These are phyloP conservation scores for Budorcas taxicolor DNA, from an alignment of 2,113 vertebrate species.

Conservation along the genomic window DNA sequence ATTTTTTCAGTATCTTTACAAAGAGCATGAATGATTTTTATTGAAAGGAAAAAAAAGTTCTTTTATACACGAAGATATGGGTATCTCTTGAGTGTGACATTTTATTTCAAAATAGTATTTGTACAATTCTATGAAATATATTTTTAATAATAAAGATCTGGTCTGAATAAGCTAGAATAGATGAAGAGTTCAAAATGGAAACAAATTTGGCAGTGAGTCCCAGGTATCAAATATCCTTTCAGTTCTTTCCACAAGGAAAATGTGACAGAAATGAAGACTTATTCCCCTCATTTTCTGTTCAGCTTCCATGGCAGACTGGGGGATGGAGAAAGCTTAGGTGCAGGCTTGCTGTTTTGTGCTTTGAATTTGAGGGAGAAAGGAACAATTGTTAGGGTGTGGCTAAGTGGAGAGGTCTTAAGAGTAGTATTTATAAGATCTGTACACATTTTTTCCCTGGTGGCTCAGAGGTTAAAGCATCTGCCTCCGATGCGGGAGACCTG, in stretches of 20 bases:
- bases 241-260: constrained; percentile 27
- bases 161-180: neutral
- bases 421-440: neutral
- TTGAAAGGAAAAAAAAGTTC: neutral
- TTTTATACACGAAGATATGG: neutral
- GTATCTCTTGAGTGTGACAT: neutral
- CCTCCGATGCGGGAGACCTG: no score
- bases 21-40: neutral
- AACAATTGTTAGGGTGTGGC: neutral
- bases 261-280: constrained; percentile 40
- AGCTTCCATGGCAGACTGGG: neutral
- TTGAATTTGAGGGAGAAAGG: neutral
- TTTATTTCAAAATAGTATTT: constrained; percentile 35
- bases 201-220: constrained; percentile 39
- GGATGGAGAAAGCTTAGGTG: neutral
- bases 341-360: neutral
- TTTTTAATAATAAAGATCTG: constrained; percentile 43
- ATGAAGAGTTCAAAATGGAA: constrained; percentile 41
- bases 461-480: no score
- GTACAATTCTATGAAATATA: constrained; percentile 18
- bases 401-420: constrained; percentile 14
- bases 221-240: constrained; percentile 39
- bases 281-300: constrained; percentile 41
- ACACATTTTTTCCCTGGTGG: neutral
- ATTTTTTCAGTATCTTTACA: constrained; percentile 32